Evolutionary conservation across 2,888 invertebrate genomes (phyloP).

Genomic region (Philereme vetulata): DNA sequence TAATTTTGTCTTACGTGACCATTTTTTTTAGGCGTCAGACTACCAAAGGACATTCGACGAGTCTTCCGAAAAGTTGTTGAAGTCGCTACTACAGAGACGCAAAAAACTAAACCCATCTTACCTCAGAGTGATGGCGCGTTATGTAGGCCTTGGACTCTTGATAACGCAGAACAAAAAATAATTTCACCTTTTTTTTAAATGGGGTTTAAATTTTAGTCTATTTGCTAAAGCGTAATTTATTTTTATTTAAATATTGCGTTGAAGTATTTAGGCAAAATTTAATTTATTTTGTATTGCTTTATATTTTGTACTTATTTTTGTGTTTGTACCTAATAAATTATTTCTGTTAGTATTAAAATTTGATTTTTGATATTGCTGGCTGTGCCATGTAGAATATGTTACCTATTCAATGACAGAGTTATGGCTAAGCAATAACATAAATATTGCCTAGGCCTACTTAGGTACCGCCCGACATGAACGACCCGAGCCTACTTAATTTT

Average conservation of each 20-base stretch:
- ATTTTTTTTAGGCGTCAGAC: constrained; percentile 65
- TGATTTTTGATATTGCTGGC: background rate
- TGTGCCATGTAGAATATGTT: background rate
- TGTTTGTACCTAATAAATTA: constrained; percentile 15
- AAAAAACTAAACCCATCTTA: constrained; percentile 74
- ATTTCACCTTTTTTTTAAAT: background rate
- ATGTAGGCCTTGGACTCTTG: constrained; percentile 71
- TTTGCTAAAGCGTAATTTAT: background rate
- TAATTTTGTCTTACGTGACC: constrained; percentile 6
- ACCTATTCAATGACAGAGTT: too few species aligned
- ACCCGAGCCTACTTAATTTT: too few species aligned
- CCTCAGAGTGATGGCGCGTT: constrained; percentile 76
- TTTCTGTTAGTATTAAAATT: constrained; percentile 3
- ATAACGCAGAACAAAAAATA: constrained; percentile 49
- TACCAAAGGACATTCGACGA: constrained; percentile 70
- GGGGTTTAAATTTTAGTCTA: constrained; percentile 26
- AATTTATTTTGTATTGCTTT: constrained; percentile 21
- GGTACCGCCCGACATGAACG: too few species aligned
- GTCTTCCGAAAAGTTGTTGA: constrained; percentile 62
- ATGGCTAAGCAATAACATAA: too few species aligned
- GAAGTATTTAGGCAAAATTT: constrained; percentile 18
- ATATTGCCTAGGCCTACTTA: too few species aligned
- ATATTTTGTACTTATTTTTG: constrained; percentile 8
- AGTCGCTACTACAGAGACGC: constrained; percentile 64
- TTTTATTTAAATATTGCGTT: background rate